A percentile compares a stretch with the other conserved stretches of the same genome.
Conservation (phyloP, 2,113 vertebrate species). For the Chionomys nivalis region DNA sequence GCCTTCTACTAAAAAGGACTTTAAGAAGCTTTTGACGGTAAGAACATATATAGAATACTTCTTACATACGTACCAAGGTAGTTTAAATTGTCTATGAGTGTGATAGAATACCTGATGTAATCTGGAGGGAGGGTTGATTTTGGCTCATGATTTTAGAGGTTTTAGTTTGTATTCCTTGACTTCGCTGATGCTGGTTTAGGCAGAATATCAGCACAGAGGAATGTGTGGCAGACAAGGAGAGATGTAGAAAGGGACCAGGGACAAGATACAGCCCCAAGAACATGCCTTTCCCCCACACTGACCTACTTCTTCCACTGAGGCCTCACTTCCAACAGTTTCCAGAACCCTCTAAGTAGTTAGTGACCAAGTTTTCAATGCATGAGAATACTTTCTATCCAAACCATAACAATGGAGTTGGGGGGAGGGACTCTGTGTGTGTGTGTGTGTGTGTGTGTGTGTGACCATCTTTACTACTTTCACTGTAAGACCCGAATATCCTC, state of each 20-base stretch:
- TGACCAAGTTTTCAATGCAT: not conserved
- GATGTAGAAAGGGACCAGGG: not conserved
- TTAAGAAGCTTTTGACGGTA: conserved; percentile 27
- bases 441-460: not conserved
- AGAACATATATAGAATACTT: not conserved
- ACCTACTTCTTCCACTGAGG: not conserved
- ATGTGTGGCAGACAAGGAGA: not conserved
- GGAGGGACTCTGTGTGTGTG: not conserved
- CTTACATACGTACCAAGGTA: conserved; percentile 40
- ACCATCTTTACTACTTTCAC: conserved; percentile 29
- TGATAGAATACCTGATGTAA: not conserved
- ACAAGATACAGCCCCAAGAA: too few species aligned
- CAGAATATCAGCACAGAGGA: not conserved
- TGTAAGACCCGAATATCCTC: conserved; percentile 35
- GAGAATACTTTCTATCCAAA: not conserved
- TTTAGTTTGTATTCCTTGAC: not conserved
- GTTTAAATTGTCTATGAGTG: conserved; percentile 35
- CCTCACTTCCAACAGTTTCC: not conserved
- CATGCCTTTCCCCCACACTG: not conserved
- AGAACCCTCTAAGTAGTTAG: not conserved
- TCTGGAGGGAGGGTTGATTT: not conserved
- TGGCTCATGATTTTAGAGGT: not conserved
- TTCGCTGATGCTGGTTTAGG: not conserved
- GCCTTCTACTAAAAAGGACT: conserved; percentile 43
- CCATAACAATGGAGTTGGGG: not conserved